Evolutionary conservation across 2,888 invertebrate species (phyloP).

Genomic region (Chydorus sphaericus): DNA sequence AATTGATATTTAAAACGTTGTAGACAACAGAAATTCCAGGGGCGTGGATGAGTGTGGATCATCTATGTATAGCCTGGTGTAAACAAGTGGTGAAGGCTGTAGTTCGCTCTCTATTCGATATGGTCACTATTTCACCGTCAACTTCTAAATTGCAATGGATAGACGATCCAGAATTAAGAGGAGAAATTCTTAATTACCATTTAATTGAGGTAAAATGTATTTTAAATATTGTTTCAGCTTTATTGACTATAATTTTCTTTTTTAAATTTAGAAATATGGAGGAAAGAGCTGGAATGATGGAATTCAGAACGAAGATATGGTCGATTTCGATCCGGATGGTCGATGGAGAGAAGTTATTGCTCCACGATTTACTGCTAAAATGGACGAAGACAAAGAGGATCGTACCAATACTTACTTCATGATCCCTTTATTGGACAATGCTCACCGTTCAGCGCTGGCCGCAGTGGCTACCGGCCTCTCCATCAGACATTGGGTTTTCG

Average conservation of each 20-base stretch:
- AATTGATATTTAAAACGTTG: neutral
- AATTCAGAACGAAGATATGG: conserved; percentile 21
- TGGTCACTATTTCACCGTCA: conserved; percentile 42
- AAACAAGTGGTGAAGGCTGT: conserved; percentile 69
- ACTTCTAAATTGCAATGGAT: too few relatives aligned
- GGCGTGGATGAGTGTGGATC: conserved; percentile 78
- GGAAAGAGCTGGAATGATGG: conserved; percentile 31
- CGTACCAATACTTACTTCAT: conserved; percentile 36
- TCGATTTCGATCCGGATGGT: conserved; percentile 28
- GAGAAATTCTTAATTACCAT: conserved; percentile 39
- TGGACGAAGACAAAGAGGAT: conserved; percentile 24
- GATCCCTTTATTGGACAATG: conserved; percentile 41
- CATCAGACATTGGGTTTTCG: conserved; percentile 59
- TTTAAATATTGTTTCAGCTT: conserved; percentile 25
- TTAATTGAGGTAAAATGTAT: conserved; percentile 31
- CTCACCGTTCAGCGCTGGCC: conserved; percentile 43
- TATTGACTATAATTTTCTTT: conserved; percentile 19
- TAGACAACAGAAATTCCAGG: conserved; percentile 61
- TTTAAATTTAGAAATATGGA: conserved; percentile 26
- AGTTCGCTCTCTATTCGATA: conserved; percentile 64
- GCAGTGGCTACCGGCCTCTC: conserved; percentile 52
- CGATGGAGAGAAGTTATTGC: conserved; percentile 37
- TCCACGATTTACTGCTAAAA: conserved; percentile 30
- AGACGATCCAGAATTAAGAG: conserved; percentile 27
- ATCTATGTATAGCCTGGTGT: conserved; percentile 85